Evolutionary conservation across 2,113 vertebrate genomes (phyloP).

Genomic region (Gymnobelideus leadbeateri): DNA sequence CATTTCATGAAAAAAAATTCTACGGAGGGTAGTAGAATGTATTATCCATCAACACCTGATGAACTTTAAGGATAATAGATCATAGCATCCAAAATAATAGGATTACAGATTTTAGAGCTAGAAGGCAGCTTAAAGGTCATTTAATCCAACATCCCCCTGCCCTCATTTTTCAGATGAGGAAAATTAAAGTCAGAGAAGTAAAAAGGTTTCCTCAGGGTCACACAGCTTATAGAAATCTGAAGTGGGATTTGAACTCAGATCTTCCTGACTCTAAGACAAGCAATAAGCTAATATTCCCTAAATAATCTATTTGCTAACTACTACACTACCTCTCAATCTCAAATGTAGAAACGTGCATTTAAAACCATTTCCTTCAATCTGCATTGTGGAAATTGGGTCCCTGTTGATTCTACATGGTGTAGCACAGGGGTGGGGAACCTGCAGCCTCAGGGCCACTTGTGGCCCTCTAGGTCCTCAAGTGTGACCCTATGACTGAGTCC

Average conservation of each 20-base stretch:
- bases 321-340: neutral
- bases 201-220: neutral
- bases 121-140: neutral
- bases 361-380: neutral
- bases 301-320: neutral
- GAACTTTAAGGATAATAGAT: neutral
- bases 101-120: neutral
- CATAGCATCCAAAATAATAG: neutral
- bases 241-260: neutral
- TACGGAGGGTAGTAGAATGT: neutral
- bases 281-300: too few relatives aligned
- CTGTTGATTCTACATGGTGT: neutral
- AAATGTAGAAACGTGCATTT: neutral
- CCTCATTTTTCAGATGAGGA: neutral
- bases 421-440: too few relatives aligned
- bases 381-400: neutral
- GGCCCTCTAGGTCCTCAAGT: too few relatives aligned
- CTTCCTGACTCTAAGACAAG: neutral
- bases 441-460: too few relatives aligned
- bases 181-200: neutral
- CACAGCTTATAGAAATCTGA: neutral
- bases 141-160: neutral
- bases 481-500: too few relatives aligned
- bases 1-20: neutral
- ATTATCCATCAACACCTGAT: neutral